Percentiles rank a stretch among this genome's conserved stretches.
Evolutionary conservation across 2,113 vertebrate species (phyloP).

Genomic region (Microcebus ravelobensis): DNA sequence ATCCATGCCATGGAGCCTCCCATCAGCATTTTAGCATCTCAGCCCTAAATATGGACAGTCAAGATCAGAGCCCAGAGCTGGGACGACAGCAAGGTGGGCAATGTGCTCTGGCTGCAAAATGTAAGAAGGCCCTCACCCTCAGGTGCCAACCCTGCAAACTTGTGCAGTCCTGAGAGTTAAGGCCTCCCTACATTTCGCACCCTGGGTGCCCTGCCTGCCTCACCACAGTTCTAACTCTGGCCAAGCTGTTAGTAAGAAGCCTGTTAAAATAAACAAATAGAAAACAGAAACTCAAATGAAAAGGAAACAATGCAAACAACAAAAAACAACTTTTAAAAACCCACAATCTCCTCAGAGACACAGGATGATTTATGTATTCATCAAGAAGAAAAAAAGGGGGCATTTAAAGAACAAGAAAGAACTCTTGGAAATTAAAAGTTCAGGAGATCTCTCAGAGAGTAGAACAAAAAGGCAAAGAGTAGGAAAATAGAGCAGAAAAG

Average conservation of each 20-base stretch:
- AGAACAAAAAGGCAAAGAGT: conserved; percentile 1
- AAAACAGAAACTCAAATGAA: neutral
- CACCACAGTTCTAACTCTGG: neutral
- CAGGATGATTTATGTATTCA: neutral
- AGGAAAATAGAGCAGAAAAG: neutral
- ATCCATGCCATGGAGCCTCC: neutral
- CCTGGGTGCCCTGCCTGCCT: neutral
- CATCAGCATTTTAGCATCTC: neutral
- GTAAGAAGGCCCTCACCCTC: neutral
- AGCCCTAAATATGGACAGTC: neutral
- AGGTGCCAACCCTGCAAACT: neutral
- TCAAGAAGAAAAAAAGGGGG: neutral
- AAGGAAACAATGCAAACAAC: neutral
- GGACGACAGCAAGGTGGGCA: neutral
- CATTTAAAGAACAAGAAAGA: conserved; percentile 1
- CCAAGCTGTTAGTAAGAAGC: neutral
- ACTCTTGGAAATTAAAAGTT: neutral
- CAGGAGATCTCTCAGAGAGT: neutral
- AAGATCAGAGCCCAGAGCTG: neutral
- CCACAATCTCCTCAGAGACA: neutral
- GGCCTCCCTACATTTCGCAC: neutral
- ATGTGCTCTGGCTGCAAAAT: neutral
- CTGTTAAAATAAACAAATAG: neutral
- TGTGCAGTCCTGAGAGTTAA: neutral
- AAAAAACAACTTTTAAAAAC: neutral